Base-by-base conservation (phyloP, 2,113 vertebrate species). In the Bubo bubo region DNA sequence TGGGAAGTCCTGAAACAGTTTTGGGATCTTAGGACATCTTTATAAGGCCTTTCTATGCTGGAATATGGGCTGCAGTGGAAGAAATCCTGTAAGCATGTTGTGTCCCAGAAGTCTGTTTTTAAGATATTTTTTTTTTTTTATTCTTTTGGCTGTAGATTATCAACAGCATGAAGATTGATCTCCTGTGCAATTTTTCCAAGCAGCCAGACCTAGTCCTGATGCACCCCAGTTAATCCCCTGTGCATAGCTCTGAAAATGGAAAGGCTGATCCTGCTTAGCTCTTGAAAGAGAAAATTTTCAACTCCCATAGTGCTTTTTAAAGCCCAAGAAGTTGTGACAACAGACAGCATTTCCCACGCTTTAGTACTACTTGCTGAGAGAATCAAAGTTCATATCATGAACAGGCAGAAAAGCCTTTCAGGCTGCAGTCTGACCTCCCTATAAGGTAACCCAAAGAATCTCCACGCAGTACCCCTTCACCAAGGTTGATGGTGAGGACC, bases 381-480 rank as follows among this genome's bases (percentile, higher is more conserved):
- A 68, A 53, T 53, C 87, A 45, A 47, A 50, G 41, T 10, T 60
- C 39, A 14, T 4, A 21, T 4, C 24, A 28, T 1, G 1, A 39
- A 15, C 6, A 47, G 56, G 39, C 28, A 72, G 70, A 43, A 60
- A 70, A 74, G 23, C 34, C 56, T 22, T 12, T 7, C 63, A 26
- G 64, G 49, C 34, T 59, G 41, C 45, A 56, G 55, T 7, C 28
- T 63, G 71, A n/a, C 26, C n/a, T 35, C 43, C 11, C 32, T 41
- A 4, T 8, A 30, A 37, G 3, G 9, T 3, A 84, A 53, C 45
- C 30, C 59, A 39, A n/a, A 45, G 35, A 21, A 17, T 8, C 71
- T 30, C n/a, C 77, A 58, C 4, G 23, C 43, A 0, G 0, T 66
- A 50, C 9, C 21, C 35, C 35, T 9, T 45, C 26, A 23, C 30